phyloP scores from a whole-genome alignment of 2,888 invertebrate genomes.

The Carterocephalus palaemon region DNA sequence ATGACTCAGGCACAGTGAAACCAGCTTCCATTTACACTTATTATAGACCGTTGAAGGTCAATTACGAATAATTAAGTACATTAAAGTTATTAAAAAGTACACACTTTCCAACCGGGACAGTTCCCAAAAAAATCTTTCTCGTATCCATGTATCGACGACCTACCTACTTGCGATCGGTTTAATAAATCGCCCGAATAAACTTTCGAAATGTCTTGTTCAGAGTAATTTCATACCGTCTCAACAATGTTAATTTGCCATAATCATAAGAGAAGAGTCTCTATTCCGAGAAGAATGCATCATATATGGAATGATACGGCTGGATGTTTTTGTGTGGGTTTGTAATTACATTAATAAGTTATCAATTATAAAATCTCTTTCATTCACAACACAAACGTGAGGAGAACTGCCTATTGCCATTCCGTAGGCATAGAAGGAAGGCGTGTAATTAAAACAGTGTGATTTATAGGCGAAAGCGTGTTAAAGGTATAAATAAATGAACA shows the following conservation, averaged over 20 bases:
- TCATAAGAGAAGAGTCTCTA: constrained; percentile 13
- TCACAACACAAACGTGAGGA: constrained; percentile 33
- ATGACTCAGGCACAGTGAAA: too few relatives aligned
- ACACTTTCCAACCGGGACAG: neutral
- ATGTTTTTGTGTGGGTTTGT: constrained; percentile 30
- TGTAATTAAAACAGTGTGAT: too few relatives aligned
- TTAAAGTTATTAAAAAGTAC: too few relatives aligned
- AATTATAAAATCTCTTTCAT: constrained; percentile 39
- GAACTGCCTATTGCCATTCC: constrained; percentile 28
- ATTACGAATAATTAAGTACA: too few relatives aligned
- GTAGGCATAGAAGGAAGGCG: constrained; percentile 7
- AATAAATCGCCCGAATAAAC: constrained; percentile 4
- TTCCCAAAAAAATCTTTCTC: constrained; percentile 1
- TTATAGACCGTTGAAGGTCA: too few relatives aligned
- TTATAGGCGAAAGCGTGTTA: constrained; percentile 6
- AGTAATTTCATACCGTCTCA: constrained; percentile 11
- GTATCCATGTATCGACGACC: too few relatives aligned
- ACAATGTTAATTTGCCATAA: constrained; percentile 20
- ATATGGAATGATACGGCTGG: constrained; percentile 15
- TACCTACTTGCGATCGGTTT: neutral
- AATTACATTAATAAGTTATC: constrained; percentile 40
- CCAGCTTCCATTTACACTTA: too few relatives aligned
- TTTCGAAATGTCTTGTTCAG: constrained; percentile 22
- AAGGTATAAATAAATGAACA: too few relatives aligned
- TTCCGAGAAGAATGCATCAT: constrained; percentile 16